Evolutionary conservation across 2,888 invertebrate species (phyloP).

Genomic region (Microdon myrmicae): DNA sequence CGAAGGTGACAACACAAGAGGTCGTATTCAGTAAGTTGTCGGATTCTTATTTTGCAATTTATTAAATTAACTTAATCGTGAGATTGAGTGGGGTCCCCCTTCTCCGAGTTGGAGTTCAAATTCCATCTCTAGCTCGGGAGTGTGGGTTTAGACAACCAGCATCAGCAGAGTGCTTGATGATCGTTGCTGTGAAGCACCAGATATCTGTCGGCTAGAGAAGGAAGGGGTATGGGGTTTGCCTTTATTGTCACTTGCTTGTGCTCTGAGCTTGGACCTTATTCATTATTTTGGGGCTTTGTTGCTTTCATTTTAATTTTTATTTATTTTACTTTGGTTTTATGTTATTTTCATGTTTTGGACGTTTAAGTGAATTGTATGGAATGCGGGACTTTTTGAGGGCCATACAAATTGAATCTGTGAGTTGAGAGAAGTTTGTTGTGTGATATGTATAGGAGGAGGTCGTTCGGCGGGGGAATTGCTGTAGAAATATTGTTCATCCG

Average conservation of each 20-base stretch:
- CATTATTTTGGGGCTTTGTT: not conserved
- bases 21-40: conserved; percentile 32
- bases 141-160: not conserved
- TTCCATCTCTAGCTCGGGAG: not conserved
- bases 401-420: no score
- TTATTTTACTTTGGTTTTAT: conserved; percentile 12
- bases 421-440: no score
- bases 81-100: not conserved
- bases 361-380: no score
- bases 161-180: conserved; percentile 14
- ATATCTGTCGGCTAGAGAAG: not conserved
- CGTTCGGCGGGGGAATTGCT: no score
- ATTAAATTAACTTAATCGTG: conserved; percentile 14
- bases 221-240: not conserved
- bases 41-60: conserved; percentile 5
- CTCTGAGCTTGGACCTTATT: conserved; percentile 14
- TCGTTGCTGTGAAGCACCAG: conserved; percentile 14
- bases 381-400: no score
- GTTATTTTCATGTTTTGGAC: no score
- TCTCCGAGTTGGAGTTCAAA: no score
- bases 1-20: conserved; percentile 30
- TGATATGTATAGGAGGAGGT: no score
- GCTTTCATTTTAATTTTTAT: conserved; percentile 21
- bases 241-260: not conserved
- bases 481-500: no score